Base-by-base conservation (phyloP, 2,797 vertebrate species). In the Aselliscus stoliczkanus region DNA sequence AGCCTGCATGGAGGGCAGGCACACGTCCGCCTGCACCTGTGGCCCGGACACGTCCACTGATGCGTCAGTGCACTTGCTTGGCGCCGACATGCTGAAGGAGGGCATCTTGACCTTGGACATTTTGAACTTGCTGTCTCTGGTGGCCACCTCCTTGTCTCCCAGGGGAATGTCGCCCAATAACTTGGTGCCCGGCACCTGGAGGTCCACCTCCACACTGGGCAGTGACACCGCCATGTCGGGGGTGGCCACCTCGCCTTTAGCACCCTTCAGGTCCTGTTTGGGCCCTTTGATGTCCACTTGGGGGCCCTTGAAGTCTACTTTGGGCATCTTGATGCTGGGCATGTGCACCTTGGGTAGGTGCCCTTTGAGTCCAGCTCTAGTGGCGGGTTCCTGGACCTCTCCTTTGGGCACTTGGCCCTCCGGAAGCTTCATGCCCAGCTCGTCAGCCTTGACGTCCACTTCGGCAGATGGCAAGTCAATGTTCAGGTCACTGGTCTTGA, bases 231-330 rank as follows among this genome's bases (percentile, higher is more conserved):
- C 21, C 4, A 42, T 0, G 20, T 80, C 11, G 1, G 81, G 18
- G 29, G n/a, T 13, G 83, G 15, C n/a, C 65, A 96, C 91, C 85
- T 75, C 94, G 95, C 97, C 50, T 96, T 98, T 56, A 0, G 47
- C 14, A 50, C 47, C 47, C 47, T 50, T 50, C 47, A 50, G 47
- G 14, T 50, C 47, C 47, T 44, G 3, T 29, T 44, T 29, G 39
- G 39, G 39, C 3, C 25, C 69, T 39, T 2, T 44, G 39, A 72
- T 72, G 25, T 72, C 70, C 25, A 44, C 69, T 1, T 29, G 37
- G 21, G 67, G 67, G 12, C 37, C 21, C 23, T 56, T 23, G 54
- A 56, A 2, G 54, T 21, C 54, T 3, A 56, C 54, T 3, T 56
- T 21, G 21, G 54, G 54, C 20, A 56, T 56, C 54, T 56, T 23